A percentile compares a stretch with the other conserved stretches of the same genome.
Evolutionary conservation across 2,888 invertebrate genomes (phyloP).

Genomic region (Pseudococcus viburni): DNA sequence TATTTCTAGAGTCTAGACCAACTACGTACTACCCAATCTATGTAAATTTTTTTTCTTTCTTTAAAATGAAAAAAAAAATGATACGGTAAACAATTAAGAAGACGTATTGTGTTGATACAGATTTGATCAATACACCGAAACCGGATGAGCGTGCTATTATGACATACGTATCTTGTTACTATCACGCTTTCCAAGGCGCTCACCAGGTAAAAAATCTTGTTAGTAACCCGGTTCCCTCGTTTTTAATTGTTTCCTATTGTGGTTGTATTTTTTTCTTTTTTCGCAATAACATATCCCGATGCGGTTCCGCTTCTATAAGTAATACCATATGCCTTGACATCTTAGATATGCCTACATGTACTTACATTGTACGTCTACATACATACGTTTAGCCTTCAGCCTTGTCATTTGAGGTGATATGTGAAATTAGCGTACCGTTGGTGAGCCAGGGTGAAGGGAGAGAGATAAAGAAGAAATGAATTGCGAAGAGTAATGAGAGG

Average conservation of each 20-base stretch:
- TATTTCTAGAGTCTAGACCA: neutral
- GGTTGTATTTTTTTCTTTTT: constrained; percentile 39
- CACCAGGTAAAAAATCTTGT: constrained; percentile 83
- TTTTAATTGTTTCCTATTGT: constrained; percentile 41
- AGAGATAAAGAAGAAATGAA: neutral
- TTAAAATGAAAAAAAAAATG: neutral
- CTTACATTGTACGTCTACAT: neutral
- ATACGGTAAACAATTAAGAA: constrained; percentile 59
- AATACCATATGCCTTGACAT: constrained; percentile 27
- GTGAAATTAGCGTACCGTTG: neutral
- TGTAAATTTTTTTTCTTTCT: constrained; percentile 16
- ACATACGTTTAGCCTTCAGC: neutral
- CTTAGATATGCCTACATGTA: neutral
- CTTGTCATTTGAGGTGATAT: constrained; percentile 22
- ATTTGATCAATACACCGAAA: constrained; percentile 99
- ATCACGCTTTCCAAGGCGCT: constrained; percentile 99
- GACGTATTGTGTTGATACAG: constrained; percentile 74
- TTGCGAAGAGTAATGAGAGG: neutral
- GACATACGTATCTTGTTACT: constrained; percentile 99
- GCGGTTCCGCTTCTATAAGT: constrained; percentile 35
- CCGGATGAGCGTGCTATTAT: constrained; percentile 99
- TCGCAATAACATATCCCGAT: constrained; percentile 28
- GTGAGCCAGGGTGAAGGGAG: neutral
- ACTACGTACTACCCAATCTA: neutral
- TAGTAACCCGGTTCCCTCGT: constrained; percentile 43